Percentiles rank a stretch among this genome's conserved stretches.
Conservation (phyloP, 2,113 vertebrate species). For the Oreochromis tanganicae region DNA sequence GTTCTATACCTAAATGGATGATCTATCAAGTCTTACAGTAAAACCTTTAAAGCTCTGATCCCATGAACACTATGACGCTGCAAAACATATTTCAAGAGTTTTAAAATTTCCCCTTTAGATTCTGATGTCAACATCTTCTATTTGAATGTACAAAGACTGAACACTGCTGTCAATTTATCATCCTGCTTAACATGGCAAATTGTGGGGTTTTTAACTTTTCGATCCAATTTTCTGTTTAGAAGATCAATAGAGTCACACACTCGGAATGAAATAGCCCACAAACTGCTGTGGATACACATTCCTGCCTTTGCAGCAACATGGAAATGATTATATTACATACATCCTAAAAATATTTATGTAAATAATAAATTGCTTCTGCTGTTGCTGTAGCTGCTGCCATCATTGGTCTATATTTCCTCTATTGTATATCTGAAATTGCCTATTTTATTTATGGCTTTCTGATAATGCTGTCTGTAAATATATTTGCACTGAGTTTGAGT, state of each 20-base stretch:
- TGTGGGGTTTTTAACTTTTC: background rate
- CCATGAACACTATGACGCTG: constrained; percentile 20
- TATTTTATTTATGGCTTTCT: constrained; percentile 56
- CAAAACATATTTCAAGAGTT: background rate
- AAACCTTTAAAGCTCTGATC: constrained; percentile 40
- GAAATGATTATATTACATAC: constrained; percentile 27
- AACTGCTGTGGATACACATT: background rate
- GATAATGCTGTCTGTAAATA: constrained; percentile 41
- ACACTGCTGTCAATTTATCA: constrained; percentile 14
- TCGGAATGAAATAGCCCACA: background rate
- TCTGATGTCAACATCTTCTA: background rate
- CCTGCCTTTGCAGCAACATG: background rate
- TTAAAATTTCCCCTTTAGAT: background rate
- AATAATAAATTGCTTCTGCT: constrained; percentile 25
- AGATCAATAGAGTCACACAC: constrained; percentile 32
- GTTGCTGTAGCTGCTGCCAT: constrained; percentile 28
- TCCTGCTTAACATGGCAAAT: constrained; percentile 13
- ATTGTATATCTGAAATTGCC: constrained; percentile 56
- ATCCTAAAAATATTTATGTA: constrained; percentile 38
- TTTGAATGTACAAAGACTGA: constrained; percentile 3
- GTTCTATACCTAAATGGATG: constrained; percentile 37
- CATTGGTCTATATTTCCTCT: constrained; percentile 20
- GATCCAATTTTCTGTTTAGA: constrained; percentile 26
- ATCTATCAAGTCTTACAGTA: constrained; percentile 32
- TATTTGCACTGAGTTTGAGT: constrained; percentile 1